A percentile compares a stretch with the other conserved stretches of the same genome.
Evolutionary conservation across 2,113 vertebrate genomes (phyloP).

Genomic region (Xenotilapia leptura): DNA sequence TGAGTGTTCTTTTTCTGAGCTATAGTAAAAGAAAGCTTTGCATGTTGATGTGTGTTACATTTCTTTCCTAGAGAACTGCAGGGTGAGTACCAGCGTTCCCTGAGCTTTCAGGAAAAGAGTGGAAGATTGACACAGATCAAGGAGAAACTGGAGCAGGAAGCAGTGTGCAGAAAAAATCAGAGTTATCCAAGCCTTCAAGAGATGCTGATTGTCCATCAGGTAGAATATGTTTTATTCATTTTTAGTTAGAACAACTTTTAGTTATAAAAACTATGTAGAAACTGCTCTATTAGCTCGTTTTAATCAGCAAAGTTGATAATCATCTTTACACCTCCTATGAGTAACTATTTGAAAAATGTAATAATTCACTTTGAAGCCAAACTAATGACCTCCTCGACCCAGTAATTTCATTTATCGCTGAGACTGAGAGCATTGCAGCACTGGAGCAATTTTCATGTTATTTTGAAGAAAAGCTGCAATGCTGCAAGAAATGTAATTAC

Average conservation of each 20-base stretch:
- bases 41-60: neutral
- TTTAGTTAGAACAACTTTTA: neutral
- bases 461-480: neutral
- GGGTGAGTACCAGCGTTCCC: constrained; percentile 46
- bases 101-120: constrained; percentile 75
- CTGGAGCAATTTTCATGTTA: neutral
- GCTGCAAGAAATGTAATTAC: neutral
- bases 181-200: constrained; percentile 67
- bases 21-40: neutral
- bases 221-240: constrained; percentile 30
- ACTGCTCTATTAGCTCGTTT: accelerated
- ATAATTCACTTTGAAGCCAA: neutral
- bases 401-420: neutral
- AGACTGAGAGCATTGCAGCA: neutral
- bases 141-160: constrained; percentile 68
- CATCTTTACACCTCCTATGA: neutral
- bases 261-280: neutral
- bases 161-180: constrained; percentile 40
- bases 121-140: constrained; percentile 73
- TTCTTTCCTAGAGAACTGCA: constrained; percentile 62
- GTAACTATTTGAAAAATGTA: neutral
- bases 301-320: neutral
- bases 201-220: constrained; percentile 79
- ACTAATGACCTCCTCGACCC: neutral
- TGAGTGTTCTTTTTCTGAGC: neutral